A percentile compares a stretch with the other conserved stretches of the same genome.
Conservation (phyloP, 2,113 vertebrate genomes). For the Amblyornis subalaris region DNA sequence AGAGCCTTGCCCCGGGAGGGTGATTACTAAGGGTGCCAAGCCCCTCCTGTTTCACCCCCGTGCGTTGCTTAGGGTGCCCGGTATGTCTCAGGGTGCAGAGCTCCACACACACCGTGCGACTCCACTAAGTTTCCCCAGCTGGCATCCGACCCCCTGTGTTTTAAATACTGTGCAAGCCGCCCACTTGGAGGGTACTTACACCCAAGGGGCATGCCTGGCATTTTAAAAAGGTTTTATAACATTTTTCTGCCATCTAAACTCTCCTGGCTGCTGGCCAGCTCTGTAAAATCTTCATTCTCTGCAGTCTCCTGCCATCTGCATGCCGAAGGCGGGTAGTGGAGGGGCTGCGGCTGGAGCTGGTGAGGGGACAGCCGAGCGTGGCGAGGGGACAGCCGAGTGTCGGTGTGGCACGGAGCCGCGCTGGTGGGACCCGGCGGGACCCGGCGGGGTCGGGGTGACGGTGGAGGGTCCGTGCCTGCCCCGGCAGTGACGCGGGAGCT, state of each 20-base stretch:
- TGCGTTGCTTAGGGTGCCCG: not conserved
- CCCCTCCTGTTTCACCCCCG: accelerated
- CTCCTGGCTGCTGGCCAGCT: not conserved
- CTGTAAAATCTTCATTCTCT: conserved; percentile 4
- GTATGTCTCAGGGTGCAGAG: not conserved
- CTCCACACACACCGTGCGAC: not conserved
- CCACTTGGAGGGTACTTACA: not conserved
- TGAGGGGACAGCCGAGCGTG: not conserved
- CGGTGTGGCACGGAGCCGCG: not conserved
- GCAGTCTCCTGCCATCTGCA: conserved; percentile 8
- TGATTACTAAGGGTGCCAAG: not conserved
- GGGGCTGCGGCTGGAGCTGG: not conserved
- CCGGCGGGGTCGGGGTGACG: accelerated
- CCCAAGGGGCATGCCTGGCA: not conserved
- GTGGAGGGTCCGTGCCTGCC: not conserved
- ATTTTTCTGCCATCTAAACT: conserved; percentile 1
- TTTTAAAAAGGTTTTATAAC: conserved; percentile 9
- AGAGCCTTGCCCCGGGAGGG: not conserved
- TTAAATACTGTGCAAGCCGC: not conserved
- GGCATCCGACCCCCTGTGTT: not conserved
- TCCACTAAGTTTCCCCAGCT: not conserved
- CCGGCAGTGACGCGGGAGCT: accelerated
- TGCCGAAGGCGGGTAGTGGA: not conserved
- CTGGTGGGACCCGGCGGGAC: not conserved
- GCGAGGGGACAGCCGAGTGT: not conserved